A percentile compares a stretch with the other conserved stretches of the same genome.
phyloP scores from a whole-genome alignment of 2,888 invertebrate genomes.

The Stenichneumon culpator region DNA sequence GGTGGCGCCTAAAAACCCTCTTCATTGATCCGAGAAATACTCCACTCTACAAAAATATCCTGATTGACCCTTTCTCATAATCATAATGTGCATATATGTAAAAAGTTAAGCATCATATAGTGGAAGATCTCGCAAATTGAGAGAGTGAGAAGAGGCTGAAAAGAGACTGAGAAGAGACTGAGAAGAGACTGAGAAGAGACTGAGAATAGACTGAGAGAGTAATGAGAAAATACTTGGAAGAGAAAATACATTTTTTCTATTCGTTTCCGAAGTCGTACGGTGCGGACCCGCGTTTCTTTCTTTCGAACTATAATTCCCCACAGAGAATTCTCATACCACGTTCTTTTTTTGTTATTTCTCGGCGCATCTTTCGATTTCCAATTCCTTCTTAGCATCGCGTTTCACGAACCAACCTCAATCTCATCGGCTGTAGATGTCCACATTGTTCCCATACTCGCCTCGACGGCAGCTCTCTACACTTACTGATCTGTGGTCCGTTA shows the following conservation, averaged over 20 bases:
- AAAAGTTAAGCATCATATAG: not conserved
- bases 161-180: too few species aligned
- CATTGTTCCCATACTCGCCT: not conserved
- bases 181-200: too few species aligned
- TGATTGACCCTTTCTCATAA: not conserved
- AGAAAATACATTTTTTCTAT: not conserved
- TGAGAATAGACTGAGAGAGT: not conserved
- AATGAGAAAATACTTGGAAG: too few species aligned
- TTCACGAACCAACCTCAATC: slow-evolving; percentile 3
- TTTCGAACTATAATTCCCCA: not conserved
- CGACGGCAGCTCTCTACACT: not conserved
- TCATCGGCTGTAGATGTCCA: not conserved
- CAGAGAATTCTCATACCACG: not conserved
- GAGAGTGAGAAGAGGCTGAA: too few species aligned
- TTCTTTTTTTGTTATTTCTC: not conserved
- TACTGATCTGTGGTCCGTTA: slow-evolving; percentile 32
- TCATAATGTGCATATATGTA: not conserved
- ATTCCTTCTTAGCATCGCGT: not conserved
- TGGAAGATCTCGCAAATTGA: too few species aligned
- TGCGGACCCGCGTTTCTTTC: not conserved
- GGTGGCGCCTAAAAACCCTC: not conserved
- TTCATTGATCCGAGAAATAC: not conserved
- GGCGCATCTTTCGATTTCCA: not conserved
- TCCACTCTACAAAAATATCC: not conserved
- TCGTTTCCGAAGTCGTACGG: not conserved